Base-by-base conservation (phyloP, 2,888 invertebrate genomes). In the Dromius quadrimaculatus region DNA sequence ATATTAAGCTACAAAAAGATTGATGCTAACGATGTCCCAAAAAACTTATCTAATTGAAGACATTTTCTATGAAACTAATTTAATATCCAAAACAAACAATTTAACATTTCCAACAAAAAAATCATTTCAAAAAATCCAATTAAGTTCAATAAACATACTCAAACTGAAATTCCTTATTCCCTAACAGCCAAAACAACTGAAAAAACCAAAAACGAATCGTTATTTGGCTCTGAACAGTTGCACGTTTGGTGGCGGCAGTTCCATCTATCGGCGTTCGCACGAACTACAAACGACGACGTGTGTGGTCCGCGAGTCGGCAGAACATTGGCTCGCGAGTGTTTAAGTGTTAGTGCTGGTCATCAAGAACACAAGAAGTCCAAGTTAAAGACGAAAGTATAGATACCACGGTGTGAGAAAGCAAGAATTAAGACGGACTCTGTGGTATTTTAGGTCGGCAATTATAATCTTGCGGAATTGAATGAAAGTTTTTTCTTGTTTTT, bases 281-380 rank as follows among this genome's bases (percentile, higher is more conserved):
- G 75, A 74, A 72, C 71, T 71, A 71, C 63, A 43, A 71, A 75
- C 71, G 62, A 77, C 82, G 76, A 81, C 80, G 81, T 82, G 82
- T 82, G 82, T 82, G 82, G 82, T 82, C 82, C 78, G 15, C 38
- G n/a, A 61, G 38, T 8, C 38, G 61, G 34, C 36, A 23, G 41
- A 32, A 45, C 63, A 43, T 36, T 17, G 19, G 45, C 64, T n/a
- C 28, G n/a, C 11, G 22, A n/a, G 15, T 15, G 13, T 43, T 2
- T 17, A 13, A 1, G 13, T 28, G 57, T 57, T 32, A 15, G 47
- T 47, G 47, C 13, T 47, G 47, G 47, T 47, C 47, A 47, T 22
- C 47, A 1, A 22, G 22, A 8, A 19, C 19, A 23, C 11, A 23
- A 22, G 47, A 47, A 19, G 20, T n/a, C n/a, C n/a, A n/a, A n/a